Conservation (phyloP, 2,888 invertebrate species). For the Creontiades dilutus region DNA sequence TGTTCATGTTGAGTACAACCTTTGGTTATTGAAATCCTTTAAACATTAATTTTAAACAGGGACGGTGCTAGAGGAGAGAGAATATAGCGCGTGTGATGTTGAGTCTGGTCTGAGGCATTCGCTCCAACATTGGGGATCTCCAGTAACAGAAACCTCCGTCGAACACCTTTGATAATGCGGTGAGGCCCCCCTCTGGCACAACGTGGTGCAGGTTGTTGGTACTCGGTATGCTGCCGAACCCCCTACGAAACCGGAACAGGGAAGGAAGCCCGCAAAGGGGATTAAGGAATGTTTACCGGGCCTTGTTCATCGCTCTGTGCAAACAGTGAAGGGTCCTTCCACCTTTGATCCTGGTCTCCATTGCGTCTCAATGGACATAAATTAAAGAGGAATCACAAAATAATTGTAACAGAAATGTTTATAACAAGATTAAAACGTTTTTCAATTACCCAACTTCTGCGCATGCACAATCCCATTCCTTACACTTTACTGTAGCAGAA, state of each 20-base stretch:
- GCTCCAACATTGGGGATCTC: background rate
- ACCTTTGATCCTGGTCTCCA: background rate
- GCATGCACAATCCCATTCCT: too few species aligned
- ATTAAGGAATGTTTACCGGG: background rate
- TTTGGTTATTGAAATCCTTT: background rate
- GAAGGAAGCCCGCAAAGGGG: constrained; percentile 25
- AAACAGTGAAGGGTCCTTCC: background rate
- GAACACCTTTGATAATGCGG: constrained; percentile 8
- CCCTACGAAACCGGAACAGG: background rate
- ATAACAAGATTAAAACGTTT: background rate
- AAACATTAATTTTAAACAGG: background rate
- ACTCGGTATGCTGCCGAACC: background rate
- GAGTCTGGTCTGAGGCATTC: background rate
- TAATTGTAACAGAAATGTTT: background rate
- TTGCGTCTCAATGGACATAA: background rate
- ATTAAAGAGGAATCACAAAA: background rate
- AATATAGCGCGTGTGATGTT: constrained; percentile 16
- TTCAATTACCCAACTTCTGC: too few species aligned
- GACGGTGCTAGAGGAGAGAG: background rate
- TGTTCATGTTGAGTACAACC: background rate
- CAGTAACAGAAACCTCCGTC: background rate
- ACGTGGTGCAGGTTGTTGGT: background rate
- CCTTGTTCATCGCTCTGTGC: background rate
- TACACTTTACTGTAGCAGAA: too few species aligned
- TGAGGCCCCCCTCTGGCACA: background rate